Evolutionary conservation across 2,888 invertebrate species (phyloP).

Genomic region (Cryptus armator): DNA sequence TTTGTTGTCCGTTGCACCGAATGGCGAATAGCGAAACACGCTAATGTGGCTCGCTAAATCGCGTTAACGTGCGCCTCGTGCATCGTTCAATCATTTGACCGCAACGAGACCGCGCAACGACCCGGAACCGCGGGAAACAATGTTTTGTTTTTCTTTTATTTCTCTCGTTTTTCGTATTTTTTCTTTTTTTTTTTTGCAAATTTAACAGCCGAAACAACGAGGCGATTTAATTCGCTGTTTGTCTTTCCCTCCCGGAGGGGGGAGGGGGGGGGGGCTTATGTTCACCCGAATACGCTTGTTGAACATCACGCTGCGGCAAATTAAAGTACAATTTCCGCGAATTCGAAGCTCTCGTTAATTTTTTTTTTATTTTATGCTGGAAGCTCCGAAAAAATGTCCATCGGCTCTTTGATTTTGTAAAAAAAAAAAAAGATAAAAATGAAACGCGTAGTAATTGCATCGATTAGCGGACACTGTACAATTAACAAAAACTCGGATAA

Average conservation of each 20-base stretch:
- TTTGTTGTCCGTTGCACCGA: constrained; percentile 31
- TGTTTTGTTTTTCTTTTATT: constrained; percentile 20
- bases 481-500: neutral
- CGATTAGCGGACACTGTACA: neutral
- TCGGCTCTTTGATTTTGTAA: neutral
- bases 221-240: constrained; percentile 40
- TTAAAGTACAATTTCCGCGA: neutral
- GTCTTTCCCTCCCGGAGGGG: constrained; percentile 14
- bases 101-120: constrained; percentile 46
- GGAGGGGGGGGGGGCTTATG: neutral
- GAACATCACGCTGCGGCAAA: constrained; percentile 9
- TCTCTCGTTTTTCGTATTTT: neutral
- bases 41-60: constrained; percentile 78
- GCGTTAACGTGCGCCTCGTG: constrained; percentile 72
- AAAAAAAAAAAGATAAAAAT: neutral
- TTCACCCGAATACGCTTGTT: constrained; percentile 4
- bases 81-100: constrained; percentile 75
- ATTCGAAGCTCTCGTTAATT: neutral
- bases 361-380: neutral
- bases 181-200: constrained; percentile 28
- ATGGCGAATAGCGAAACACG: constrained; percentile 64
- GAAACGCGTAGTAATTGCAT: neutral
- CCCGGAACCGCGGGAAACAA: neutral
- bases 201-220: constrained; percentile 46
- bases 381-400: neutral